Base-by-base conservation (phyloP, 2,888 invertebrate genomes). In the Bugula neritina region DNA sequence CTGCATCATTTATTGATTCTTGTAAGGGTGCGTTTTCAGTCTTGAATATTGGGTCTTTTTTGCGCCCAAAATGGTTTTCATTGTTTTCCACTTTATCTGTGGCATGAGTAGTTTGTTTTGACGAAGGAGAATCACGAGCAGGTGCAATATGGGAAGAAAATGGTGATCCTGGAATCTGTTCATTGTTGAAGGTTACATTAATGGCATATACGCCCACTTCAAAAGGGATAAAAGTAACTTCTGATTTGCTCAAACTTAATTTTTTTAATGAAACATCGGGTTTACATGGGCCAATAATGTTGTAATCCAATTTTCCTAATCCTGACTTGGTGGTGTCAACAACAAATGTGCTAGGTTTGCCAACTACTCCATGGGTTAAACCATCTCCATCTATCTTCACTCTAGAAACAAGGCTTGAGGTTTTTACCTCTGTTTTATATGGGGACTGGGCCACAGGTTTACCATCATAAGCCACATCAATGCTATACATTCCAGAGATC, bases 151-250 rank as follows among this genome's bases (percentile, higher is more conserved):
- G 96, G 72, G 95, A 90, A 71, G 90, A 88, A 86, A 92, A 98
- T 1, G 97, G 97, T 35, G 94, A 95, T 73, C 97, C 97, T 82
- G 91, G 92, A 84, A 97, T 96, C 84, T 96, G 93, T 81, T 92
- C 93, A 80, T 95, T 95, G 34, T 92, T 95, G 78, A 96, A 97
- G 78, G 95, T 91, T 71, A 97, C 94, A 25, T 92, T 90, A 77
- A 97, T 90, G 85, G 94, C 94, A 87, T 99, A 99, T 85, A 96
- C 96, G 71, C 98, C 98, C 1, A 97, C 96, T 1, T 94, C 93
- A 0, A 96, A 95, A 70, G 98, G 98, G 72, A 96, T 86, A 85
- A 94, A 99, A 0, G 93, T 93, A 0, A 97, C 97, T 0, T 94
- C 93, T 83, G 92, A 92, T 0, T 97, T 97, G 63, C 98, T 97